Base-by-base conservation (phyloP, 2,888 invertebrate genomes). In the Abscondita cerata region DNA sequence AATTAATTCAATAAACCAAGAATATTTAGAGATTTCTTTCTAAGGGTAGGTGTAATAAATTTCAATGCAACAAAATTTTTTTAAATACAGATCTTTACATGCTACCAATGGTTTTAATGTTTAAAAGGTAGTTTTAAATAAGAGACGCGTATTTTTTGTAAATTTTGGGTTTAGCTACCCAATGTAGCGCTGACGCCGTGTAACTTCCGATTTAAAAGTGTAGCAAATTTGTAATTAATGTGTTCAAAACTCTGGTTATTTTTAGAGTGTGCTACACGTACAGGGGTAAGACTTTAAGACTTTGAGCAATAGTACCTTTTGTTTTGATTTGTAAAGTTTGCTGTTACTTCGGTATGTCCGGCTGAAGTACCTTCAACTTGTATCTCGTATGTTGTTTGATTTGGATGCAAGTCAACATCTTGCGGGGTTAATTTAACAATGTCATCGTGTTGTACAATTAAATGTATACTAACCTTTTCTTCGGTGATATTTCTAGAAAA, bases 271-370 rank as follows among this genome's bases (percentile, higher is more conserved):
- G n/a, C n/a, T n/a, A n/a, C n/a, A n/a, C n/a, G n/a, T n/a, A n/a
- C n/a, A n/a, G n/a, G n/a, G n/a, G n/a, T n/a, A n/a, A n/a, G n/a
- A 19, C 18, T 56, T 46, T 18, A 47, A 81, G 84, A 25, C 25
- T 6, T 25, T n/a, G n/a, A n/a, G 25, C 25, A 25, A 25, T 25
- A 25, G 6, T 73, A 76, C 76, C 68, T 69, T 59, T 70, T 66
- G 16, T 54, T 47, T 47, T 75, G 78, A 78, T 72, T 85, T 0
- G 85, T 82, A 11, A 19, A 18, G 70, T 86, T 86, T 50, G 87
- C 85, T 0, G 83, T 85, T 48, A 91, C 82, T 59, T 87, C 86
- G 0, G 89, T 84, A 73, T 88, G 86, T 41, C 92, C 92, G 1
- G 91, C 88, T 18, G 82, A 84, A 33, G 83, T 82, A 12, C 88